Percentiles rank a stretch among this genome's conserved stretches.
Evolutionary conservation across 2,888 invertebrate genomes (phyloP).

Genomic region (Antheraea assamensis): DNA sequence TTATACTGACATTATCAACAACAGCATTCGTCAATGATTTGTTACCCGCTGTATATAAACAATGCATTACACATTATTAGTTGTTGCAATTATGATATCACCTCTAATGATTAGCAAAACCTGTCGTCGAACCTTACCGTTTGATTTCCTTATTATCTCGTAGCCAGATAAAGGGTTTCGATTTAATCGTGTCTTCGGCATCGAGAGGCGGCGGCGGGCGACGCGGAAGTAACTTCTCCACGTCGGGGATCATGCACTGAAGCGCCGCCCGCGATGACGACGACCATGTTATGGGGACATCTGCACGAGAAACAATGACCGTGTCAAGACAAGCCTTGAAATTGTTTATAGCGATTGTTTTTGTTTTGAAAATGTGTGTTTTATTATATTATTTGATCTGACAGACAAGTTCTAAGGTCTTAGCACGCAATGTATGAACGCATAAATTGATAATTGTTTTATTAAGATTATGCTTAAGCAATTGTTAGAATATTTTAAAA

Average conservation of each 20-base stretch:
- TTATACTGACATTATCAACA: too few species aligned
- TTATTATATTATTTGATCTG: too few species aligned
- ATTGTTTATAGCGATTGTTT: not conserved
- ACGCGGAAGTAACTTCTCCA: slow-evolving; percentile 43
- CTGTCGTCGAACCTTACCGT: slow-evolving; percentile 37
- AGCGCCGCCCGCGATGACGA: slow-evolving; percentile 53
- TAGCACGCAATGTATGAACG: too few species aligned
- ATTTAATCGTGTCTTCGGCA: slow-evolving; percentile 47
- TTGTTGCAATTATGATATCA: too few species aligned
- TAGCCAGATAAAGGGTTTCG: slow-evolving; percentile 52
- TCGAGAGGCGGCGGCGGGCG: slow-evolving; percentile 64
- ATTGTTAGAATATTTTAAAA: too few species aligned
- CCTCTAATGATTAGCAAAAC: not conserved
- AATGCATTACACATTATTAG: too few species aligned
- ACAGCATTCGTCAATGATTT: too few species aligned
- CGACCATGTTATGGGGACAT: slow-evolving; percentile 69
- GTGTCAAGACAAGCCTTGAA: not conserved
- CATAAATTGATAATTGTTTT: too few species aligned
- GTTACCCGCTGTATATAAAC: too few species aligned
- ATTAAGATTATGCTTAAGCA: too few species aligned
- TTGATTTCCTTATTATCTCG: slow-evolving; percentile 51
- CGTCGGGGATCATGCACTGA: slow-evolving; percentile 59
- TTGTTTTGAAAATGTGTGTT: too few species aligned
- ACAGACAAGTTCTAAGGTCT: too few species aligned
- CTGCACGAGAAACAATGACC: slow-evolving; percentile 37